Base-by-base conservation (phyloP, 2,113 vertebrate species). In the Sylvia atricapilla region DNA sequence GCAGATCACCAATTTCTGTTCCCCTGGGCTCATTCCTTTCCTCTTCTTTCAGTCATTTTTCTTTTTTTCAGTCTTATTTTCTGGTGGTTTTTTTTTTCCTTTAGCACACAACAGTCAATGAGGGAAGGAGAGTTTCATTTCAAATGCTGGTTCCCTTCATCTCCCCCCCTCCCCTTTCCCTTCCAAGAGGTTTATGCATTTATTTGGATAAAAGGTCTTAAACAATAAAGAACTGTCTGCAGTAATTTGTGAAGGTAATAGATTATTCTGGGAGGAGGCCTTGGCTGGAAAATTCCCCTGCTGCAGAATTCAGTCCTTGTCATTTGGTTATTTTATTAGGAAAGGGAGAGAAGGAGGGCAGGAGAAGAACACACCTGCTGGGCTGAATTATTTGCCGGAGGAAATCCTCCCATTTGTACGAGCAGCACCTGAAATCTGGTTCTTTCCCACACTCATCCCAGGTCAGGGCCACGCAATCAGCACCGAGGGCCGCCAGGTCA, bases 201-300 rank as follows among this genome's bases (percentile, higher is more conserved):
- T 96, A 94, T 95, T 97, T 96, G 87, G 93, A 94, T 94, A 96
- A 96, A 95, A 93, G 94, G 90, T 90, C 95, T 94, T 96, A 95
- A 96, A 96, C 92, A 95, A 88, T 84, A 86, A 95, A 92, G 94
- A 90, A 76, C 90, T 77, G 93, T 93, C 96, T 96, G 94, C 83
- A 53, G 83, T 96, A 96, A 96, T 96, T 92, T 90, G 82, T 89
- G 92, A 74, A 90, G 93, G 91, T 72, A 96, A 95, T 75, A 84
- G 85, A 95, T 96, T 90, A 94, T 88, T 93, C 80, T 87, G 76
- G 90, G 94, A 94, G 90, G 93, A 96, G 85, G 73, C 79, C 79
- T 49, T 15, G 90, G 79, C 28, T 90, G 90, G 75, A 87, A 80
- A 85, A 90, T 86, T 68, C 66, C 82, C 82, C 68, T 30, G 2